Conservation (phyloP, 1,140 invertebrate genomes). For the Aphidius gifuensis region DNA sequence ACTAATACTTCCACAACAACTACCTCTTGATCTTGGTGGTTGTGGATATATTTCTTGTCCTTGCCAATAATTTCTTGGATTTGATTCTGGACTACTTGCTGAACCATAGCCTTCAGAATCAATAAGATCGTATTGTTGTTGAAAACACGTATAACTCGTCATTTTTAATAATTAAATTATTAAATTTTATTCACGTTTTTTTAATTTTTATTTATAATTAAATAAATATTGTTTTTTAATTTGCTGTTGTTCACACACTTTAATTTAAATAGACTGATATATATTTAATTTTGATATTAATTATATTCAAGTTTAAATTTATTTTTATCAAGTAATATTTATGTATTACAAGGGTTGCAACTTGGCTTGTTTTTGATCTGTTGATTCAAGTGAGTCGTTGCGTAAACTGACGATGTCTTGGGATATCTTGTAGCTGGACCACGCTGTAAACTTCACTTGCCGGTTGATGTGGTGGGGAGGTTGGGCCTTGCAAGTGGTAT, state of each 20-base stretch:
- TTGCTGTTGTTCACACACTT: no score
- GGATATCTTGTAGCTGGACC: slow-evolving; percentile 52
- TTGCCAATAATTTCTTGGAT: slow-evolving; percentile 35
- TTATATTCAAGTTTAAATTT: no score
- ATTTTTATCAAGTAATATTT: not conserved
- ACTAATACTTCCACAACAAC: slow-evolving; percentile 47
- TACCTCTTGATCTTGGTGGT: slow-evolving; percentile 45
- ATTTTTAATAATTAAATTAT: slow-evolving; percentile 25
- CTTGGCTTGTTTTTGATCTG: slow-evolving; percentile 30
- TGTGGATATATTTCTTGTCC: slow-evolving; percentile 44
- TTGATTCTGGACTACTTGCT: slow-evolving; percentile 49
- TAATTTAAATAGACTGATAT: no score
- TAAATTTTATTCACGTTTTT: no score
- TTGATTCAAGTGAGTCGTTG: slow-evolving; percentile 46
- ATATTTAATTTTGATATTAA: no score
- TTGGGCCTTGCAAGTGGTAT: slow-evolving; percentile 13
- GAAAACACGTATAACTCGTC: slow-evolving; percentile 43
- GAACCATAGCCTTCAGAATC: slow-evolving; percentile 51
- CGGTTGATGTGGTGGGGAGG: slow-evolving; percentile 36
- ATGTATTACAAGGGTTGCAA: slow-evolving; percentile 4
- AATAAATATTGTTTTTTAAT: not conserved
- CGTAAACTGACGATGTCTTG: slow-evolving; percentile 44
- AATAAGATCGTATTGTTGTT: slow-evolving; percentile 46
- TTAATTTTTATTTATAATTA: not conserved
- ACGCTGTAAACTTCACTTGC: slow-evolving; percentile 50